A percentile compares a stretch with the other conserved stretches of the same genome.
These are phyloP conservation scores for Tauraco erythrolophus DNA, from an alignment of 2,113 vertebrate genomes.

Conservation along the genomic window DNA sequence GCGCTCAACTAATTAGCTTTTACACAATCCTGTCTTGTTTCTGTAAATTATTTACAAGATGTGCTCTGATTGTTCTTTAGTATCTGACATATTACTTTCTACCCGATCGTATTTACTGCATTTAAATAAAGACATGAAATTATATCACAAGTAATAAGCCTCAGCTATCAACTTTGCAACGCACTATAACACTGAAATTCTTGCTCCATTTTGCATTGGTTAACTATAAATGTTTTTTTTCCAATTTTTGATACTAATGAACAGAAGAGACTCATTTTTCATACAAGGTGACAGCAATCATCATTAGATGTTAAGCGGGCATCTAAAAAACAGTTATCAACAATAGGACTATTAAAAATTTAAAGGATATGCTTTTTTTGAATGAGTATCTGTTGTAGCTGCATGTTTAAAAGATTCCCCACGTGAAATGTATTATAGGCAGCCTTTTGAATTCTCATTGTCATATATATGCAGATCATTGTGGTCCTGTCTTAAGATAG, in stretches of 20 bases:
- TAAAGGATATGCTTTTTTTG: neutral
- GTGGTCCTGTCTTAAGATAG: neutral
- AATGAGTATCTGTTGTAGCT: neutral
- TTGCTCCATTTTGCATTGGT: neutral
- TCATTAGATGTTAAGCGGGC: neutral
- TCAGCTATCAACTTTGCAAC: neutral
- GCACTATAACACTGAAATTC: neutral
- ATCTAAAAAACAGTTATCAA: neutral
- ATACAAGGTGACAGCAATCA: neutral
- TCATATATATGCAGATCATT: neutral
- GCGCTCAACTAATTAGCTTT: neutral
- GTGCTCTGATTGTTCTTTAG: constrained; percentile 12
- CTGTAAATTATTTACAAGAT: constrained; percentile 10
- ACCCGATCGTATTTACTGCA: neutral
- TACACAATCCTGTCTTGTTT: neutral
- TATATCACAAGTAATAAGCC: neutral
- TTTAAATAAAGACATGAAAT: neutral
- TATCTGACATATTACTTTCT: neutral
- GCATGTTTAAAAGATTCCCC: neutral
- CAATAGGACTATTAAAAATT: neutral
- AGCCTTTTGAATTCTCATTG: neutral
- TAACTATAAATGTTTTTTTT: neutral
- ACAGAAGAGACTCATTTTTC: neutral
- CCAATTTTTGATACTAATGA: neutral
- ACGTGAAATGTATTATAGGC: neutral